Percentiles rank a stretch among this genome's conserved stretches.
Evolutionary conservation across 1,140 invertebrate species (phyloP).

Genomic region (Drosophila malerkotliana): DNA sequence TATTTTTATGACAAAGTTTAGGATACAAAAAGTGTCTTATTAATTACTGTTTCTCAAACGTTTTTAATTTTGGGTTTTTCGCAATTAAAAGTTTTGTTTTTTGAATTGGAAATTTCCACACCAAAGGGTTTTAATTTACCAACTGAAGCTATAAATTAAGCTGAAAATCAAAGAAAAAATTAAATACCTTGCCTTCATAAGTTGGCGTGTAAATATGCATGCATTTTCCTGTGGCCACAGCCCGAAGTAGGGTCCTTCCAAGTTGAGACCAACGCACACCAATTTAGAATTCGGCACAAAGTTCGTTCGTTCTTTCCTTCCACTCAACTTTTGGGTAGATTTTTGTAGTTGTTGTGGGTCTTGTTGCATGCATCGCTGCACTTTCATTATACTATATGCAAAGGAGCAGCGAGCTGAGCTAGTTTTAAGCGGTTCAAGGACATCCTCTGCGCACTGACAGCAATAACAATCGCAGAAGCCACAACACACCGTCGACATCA

Average conservation of each 20-base stretch:
- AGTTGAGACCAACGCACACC: slow-evolving; percentile 29
- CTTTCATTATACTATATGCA: slow-evolving; percentile 64
- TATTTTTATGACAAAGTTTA: neutral
- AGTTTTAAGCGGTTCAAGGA: slow-evolving; percentile 74
- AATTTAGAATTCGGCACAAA: slow-evolving; percentile 57
- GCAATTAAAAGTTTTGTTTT: slow-evolving; percentile 13
- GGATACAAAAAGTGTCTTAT: no score
- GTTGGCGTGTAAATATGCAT: slow-evolving; percentile 27
- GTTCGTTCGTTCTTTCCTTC: slow-evolving; percentile 33
- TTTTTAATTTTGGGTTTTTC: neutral
- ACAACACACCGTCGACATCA: slow-evolving; percentile 18
- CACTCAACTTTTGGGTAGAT: slow-evolving; percentile 27
- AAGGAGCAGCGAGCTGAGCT: slow-evolving; percentile 43
- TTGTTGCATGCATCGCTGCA: slow-evolving; percentile 68
- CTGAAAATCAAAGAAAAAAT: slow-evolving; percentile 12
- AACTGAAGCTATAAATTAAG: neutral
- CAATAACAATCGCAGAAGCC: slow-evolving; percentile 43
- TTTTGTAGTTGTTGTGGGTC: slow-evolving; percentile 31
- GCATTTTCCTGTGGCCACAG: slow-evolving; percentile 36
- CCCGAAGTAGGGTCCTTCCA: slow-evolving; percentile 21
- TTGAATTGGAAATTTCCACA: slow-evolving; percentile 1
- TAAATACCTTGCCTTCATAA: slow-evolving; percentile 24
- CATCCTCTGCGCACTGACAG: slow-evolving; percentile 54
- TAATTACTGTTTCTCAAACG: neutral
- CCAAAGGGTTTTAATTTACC: slow-evolving; percentile 24